A percentile compares a stretch with the other conserved stretches of the same genome.
These are phyloP conservation scores for Abrostola triplasia DNA, from an alignment of 2,888 invertebrate species.

Conservation along the genomic window DNA sequence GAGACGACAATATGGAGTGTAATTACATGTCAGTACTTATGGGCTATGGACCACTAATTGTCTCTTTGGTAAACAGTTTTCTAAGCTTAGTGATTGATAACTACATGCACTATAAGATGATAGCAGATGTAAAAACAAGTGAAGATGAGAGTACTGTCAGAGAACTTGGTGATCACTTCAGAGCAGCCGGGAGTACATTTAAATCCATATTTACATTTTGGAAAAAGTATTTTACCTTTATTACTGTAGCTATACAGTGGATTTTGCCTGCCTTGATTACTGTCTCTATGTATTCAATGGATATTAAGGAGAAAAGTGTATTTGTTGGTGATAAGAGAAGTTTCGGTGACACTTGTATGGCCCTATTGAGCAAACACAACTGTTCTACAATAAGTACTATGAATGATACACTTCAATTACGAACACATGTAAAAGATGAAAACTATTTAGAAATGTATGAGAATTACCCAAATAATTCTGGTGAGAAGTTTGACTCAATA, in stretches of 20 bases:
- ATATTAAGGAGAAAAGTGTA: slow-evolving; percentile 68
- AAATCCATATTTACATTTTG: slow-evolving; percentile 59
- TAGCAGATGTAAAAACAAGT: slow-evolving; percentile 66
- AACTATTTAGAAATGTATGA: slow-evolving; percentile 72
- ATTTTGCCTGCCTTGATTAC: slow-evolving; percentile 74
- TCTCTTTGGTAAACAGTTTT: slow-evolving; percentile 82
- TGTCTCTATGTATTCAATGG: slow-evolving; percentile 77
- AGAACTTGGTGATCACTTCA: slow-evolving; percentile 58
- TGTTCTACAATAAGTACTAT: slow-evolving; percentile 57
- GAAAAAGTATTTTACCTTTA: slow-evolving; percentile 72
- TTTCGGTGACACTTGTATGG: slow-evolving; percentile 70
- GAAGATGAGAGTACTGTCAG: slow-evolving; percentile 73
- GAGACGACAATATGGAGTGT: slow-evolving; percentile 62
- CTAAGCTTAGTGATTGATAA: slow-evolving; percentile 79
- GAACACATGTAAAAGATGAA: slow-evolving; percentile 63
- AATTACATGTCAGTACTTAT: slow-evolving; percentile 70
- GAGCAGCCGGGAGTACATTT: slow-evolving; percentile 36
- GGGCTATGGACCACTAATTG: slow-evolving; percentile 78
- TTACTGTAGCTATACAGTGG: slow-evolving; percentile 79
- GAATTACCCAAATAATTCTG: slow-evolving; percentile 55
- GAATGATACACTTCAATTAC: slow-evolving; percentile 63
- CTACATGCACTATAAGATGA: slow-evolving; percentile 80
- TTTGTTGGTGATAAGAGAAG: slow-evolving; percentile 57
- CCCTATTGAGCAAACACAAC: slow-evolving; percentile 68
- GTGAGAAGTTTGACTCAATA: slow-evolving; percentile 65